phyloP scores from a whole-genome alignment of 2,797 vertebrate species.

The Florisuga fusca region DNA sequence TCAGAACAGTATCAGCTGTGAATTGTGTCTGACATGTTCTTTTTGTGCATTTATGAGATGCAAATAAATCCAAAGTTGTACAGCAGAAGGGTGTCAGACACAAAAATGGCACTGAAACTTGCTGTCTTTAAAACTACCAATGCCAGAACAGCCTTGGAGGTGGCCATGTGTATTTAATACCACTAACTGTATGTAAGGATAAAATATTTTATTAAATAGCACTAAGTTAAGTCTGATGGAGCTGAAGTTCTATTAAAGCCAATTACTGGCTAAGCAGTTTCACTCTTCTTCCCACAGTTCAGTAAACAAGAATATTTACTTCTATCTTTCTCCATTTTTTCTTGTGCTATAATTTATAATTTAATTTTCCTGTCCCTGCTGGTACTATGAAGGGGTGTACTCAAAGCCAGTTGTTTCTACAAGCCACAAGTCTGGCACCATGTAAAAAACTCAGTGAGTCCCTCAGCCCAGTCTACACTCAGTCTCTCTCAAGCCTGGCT shows the following conservation, averaged over 20 bases:
- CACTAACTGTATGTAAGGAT: not conserved
- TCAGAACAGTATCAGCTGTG: not conserved
- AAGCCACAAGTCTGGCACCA: too few relatives aligned
- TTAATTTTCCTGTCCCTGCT: not conserved
- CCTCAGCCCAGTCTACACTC: not conserved
- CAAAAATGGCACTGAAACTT: not conserved
- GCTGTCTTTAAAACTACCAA: not conserved
- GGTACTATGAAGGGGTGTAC: not conserved
- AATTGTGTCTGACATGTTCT: not conserved
- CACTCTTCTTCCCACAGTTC: not conserved
- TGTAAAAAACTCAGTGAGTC: not conserved
- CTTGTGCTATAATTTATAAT: not conserved
- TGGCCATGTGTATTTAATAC: not conserved
- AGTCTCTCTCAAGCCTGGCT: not conserved
- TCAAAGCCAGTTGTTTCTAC: not conserved
- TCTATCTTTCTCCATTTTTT: not conserved
- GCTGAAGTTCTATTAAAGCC: not conserved
- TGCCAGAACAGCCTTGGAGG: not conserved
- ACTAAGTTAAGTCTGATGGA: not conserved
- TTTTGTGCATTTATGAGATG: not conserved
- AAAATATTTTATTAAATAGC: not conserved
- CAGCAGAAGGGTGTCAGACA: not conserved
- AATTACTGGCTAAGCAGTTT: not conserved
- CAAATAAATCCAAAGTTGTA: not conserved
- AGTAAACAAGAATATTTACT: not conserved